Evolutionary conservation across 2,797 vertebrate species (phyloP), one percentile per base, ranked within the genome.

Genomic region (Onychomys arenicola): DNA sequence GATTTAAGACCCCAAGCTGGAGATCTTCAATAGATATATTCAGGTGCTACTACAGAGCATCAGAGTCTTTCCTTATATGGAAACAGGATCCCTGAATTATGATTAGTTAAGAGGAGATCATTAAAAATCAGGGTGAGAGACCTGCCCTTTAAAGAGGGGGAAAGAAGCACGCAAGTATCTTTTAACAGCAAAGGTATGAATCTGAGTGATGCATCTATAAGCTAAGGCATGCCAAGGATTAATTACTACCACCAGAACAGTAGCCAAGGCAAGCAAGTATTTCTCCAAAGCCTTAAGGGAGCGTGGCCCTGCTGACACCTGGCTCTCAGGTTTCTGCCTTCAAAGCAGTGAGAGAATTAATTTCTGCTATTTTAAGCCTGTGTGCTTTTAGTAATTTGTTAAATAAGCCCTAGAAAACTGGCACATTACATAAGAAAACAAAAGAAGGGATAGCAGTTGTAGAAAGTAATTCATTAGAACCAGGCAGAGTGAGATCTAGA

Each of bases 401-500:
- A 81, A 52, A 92, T 37, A 25, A 73, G 7, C 17, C 19, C 32
- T 57, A 73, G 59, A 37, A 96, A 87, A 71, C 9, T 1, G 71
- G 73, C n/a, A 29, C 2, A 73, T 61, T 37, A 23, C 49, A 78
- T 25, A 61, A 59, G 2, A 13, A 76, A 90, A 95, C 27, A 69
- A 9, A 85, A 71, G 23, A 78, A 83, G 63, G 6, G 5, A 71
- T 49, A 96, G 21, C 17, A 46, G 0, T 91, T 65, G 46, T n/a
- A 90, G 46, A 34, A 88, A 61, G 32, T 17, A 89, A 83, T n/a
- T 89, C 32, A 52, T 67, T 89, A 71, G 94, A 83, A 89, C 34
- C 40, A 73, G 19, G 78, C 69, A 90, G 25, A 83, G 61, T 81
- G 34, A 16, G 1, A 67, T 40, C 5, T 13, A 57, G 21, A 89